Percentiles rank a stretch among this genome's conserved stretches.
phyloP scores from a whole-genome alignment of 2,797 vertebrate genomes.

The Meriones psammophilus region DNA sequence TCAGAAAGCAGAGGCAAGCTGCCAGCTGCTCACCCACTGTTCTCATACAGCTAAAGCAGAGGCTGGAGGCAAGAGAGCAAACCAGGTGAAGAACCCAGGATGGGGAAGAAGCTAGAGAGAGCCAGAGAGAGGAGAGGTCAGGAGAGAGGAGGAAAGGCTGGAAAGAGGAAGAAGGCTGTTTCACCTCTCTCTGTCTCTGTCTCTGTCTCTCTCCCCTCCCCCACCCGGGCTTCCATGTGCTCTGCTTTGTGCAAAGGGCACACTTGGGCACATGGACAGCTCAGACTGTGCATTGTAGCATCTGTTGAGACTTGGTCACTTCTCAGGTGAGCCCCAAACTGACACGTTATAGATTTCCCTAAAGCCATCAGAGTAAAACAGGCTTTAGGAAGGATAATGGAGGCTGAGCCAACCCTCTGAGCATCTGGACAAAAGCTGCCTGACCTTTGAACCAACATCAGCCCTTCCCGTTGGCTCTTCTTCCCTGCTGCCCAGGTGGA shows the following conservation, averaged over 20 bases:
- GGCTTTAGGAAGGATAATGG: not conserved
- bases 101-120: not conserved
- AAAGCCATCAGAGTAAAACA: rapidly evolving
- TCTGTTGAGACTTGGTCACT: not conserved
- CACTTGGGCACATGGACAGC: rapidly evolving
- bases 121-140: not conserved
- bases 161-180: too few species aligned
- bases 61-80: too few species aligned
- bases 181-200: too few species aligned
- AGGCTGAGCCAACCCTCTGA: not conserved
- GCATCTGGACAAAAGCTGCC: not conserved
- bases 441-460: not conserved
- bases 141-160: rapidly evolving
- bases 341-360: not conserved
- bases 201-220: too few species aligned
- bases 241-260: not conserved
- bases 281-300: not conserved
- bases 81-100: not conserved
- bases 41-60: not conserved
- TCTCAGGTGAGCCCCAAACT: not conserved
- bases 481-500: too few species aligned
- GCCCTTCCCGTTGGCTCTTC: not conserved
- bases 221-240: rapidly evolving
- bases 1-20: not conserved
- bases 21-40: not conserved